Evolutionary conservation across 2,797 vertebrate genomes (phyloP).

Genomic region (Hippoglossus hippoglossus): DNA sequence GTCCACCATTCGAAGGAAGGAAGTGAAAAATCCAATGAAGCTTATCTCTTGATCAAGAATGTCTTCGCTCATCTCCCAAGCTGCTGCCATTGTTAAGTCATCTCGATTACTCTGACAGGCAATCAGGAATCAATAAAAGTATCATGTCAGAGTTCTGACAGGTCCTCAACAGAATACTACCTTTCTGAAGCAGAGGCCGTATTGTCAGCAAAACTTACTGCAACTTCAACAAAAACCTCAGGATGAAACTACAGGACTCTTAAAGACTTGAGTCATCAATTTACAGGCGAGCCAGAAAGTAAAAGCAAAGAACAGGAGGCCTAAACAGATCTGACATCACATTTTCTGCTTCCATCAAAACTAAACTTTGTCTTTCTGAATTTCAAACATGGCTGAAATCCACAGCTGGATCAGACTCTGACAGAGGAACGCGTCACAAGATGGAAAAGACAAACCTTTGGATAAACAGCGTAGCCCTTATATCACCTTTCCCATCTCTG

Average conservation of each 20-base stretch:
- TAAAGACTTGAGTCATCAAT: constrained; percentile 28
- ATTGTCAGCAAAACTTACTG: constrained; percentile 11
- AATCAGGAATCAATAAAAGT: constrained; percentile 25
- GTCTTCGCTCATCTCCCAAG: constrained; percentile 22
- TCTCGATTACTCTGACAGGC: constrained; percentile 10
- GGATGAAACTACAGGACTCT: constrained; percentile 28
- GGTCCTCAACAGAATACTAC: neutral
- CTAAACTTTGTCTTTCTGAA: constrained; percentile 34
- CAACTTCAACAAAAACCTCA: constrained; percentile 26
- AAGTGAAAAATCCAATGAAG: constrained; percentile 31
- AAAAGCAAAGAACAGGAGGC: constrained; percentile 22
- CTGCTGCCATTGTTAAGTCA: constrained; percentile 15
- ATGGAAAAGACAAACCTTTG: constrained; percentile 12
- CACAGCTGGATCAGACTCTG: constrained; percentile 34
- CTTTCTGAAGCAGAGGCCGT: neutral
- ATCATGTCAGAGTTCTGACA: constrained; percentile 8
- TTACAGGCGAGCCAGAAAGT: constrained; percentile 17
- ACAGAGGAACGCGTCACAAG: constrained; percentile 5
- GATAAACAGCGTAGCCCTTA: constrained; percentile 20
- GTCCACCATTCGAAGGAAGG: constrained; percentile 1
- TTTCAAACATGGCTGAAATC: constrained; percentile 44
- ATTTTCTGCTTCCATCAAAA: constrained; percentile 23
- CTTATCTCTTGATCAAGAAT: constrained; percentile 30
- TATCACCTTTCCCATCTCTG: neutral
- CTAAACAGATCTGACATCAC: constrained; percentile 48